Base-by-base conservation (phyloP, 2,113 vertebrate species). In the Mesitornis unicolor region DNA sequence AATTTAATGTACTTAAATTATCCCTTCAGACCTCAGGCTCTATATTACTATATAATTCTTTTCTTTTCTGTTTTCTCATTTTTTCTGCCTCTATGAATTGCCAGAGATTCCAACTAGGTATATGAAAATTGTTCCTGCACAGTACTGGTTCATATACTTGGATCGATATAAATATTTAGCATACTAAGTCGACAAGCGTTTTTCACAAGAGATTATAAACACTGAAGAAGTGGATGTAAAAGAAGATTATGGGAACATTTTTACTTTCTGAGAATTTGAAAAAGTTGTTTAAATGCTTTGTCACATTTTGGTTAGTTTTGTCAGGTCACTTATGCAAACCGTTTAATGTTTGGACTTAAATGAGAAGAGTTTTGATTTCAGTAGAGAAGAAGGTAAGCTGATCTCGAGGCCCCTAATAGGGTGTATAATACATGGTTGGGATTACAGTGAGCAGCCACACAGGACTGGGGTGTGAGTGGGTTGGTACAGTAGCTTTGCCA, bases 1-100 rank as follows among this genome's bases (percentile, higher is more conserved):
- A 91, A 92, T 96, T 70, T 88, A 80, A 83, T 64, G 50, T 82
- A 70, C 59, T 90, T 93, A 86, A 96, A 90, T 91, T 93, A 92
- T 70, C 54, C 79, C 26, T 88, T 85, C 43, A 86, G 71, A 88
- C 54, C 42, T 88, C 76, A 81, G 75, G 38, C 29, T 95, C 9
- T 69, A 3, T 54, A 35, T 83, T 87, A 42, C 65, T 83, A 7
- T 83, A 14, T 60, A 76, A 22, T 84, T 81, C 0, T 61, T 10
- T 25, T 43, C 4, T 16, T 33, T 9, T 13, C 63, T 28, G 9
- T 33, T n/a, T 4, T 2, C 2, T 8, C 18, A 51, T 51, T 50
- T 26, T 22, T 25, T n/a, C 29, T 4, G 4, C 35, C 6, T 2
- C 0, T 40, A 42, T 61, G n/a, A 68, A 67, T 83, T 91, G 56